A percentile compares a stretch with the other conserved stretches of the same genome.
Evolutionary conservation across 2,888 invertebrate species (phyloP).

Genomic region (Julus scandinavius): DNA sequence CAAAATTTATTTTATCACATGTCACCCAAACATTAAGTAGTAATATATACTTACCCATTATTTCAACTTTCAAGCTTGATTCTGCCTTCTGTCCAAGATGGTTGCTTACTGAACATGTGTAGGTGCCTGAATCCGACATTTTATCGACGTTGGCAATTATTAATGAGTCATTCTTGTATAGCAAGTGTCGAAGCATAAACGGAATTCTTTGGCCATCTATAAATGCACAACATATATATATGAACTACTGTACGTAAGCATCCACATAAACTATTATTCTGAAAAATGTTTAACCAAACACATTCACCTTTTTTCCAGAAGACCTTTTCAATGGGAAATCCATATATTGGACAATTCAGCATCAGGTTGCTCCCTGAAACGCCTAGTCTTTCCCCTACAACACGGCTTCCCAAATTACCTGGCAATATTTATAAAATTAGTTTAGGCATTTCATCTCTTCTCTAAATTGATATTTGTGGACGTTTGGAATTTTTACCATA

Average conservation of each 20-base stretch:
- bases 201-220: constrained; percentile 62
- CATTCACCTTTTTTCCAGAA: constrained; percentile 46
- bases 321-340: constrained; percentile 37
- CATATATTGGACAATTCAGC: constrained; percentile 48
- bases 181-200: constrained; percentile 64
- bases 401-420: not conserved
- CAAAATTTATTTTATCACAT: too few relatives aligned
- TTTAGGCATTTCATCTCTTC: too few relatives aligned
- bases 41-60: constrained; percentile 49
- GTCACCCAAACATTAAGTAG: not conserved
- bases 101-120: constrained; percentile 63
- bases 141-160: constrained; percentile 63
- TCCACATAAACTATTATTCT: too few relatives aligned
- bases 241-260: too few relatives aligned
- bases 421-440: too few relatives aligned
- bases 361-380: not conserved
- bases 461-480: too few relatives aligned
- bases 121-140: constrained; percentile 64
- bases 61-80: constrained; percentile 39
- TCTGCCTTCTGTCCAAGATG: constrained; percentile 9
- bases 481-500: constrained; percentile 55
- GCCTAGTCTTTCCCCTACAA: not conserved
- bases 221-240: too few relatives aligned
- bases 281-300: not conserved
- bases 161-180: constrained; percentile 63